phyloP scores from a whole-genome alignment of 1,140 invertebrate species.

The Papilio dardanus region DNA sequence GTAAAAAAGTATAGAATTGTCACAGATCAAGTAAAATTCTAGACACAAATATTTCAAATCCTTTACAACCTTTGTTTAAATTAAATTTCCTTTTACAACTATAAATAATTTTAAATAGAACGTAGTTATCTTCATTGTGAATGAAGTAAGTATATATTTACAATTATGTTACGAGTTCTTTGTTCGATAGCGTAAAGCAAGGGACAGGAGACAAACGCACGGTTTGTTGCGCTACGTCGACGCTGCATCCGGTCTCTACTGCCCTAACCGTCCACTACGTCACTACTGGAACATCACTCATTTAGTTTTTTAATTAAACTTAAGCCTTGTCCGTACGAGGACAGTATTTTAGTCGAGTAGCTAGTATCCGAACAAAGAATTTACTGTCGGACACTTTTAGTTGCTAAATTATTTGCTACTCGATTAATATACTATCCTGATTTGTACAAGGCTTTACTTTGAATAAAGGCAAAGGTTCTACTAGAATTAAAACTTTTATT shows the following conservation, averaged over 20 bases:
- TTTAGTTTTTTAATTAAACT: background rate
- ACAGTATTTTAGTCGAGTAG: too few relatives aligned
- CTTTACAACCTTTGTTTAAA: background rate
- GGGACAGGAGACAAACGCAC: slow-evolving; percentile 22
- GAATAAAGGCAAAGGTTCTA: background rate
- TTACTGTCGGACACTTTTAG: too few relatives aligned
- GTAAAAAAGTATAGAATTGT: background rate
- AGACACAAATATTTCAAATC: background rate
- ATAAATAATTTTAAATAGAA: slow-evolving; percentile 10
- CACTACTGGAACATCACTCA: background rate
- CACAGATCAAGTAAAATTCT: background rate
- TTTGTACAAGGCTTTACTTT: too few relatives aligned
- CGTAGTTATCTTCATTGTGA: slow-evolving; percentile 14
- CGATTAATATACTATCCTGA: too few relatives aligned
- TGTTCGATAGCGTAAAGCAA: slow-evolving; percentile 19
- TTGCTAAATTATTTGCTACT: too few relatives aligned
- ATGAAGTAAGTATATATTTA: slow-evolving; percentile 19
- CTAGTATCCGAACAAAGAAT: too few relatives aligned
- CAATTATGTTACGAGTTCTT: slow-evolving; percentile 20
- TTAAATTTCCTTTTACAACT: slow-evolving; percentile 5
- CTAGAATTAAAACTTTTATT: background rate
- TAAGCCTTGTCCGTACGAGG: too few relatives aligned
- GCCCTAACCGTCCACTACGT: slow-evolving; percentile 19
- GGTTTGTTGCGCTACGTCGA: slow-evolving; percentile 36
- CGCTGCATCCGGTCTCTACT: slow-evolving; percentile 39